Evolutionary conservation across 1,140 invertebrate genomes (phyloP).

Genomic region (Telenomus remus): DNA sequence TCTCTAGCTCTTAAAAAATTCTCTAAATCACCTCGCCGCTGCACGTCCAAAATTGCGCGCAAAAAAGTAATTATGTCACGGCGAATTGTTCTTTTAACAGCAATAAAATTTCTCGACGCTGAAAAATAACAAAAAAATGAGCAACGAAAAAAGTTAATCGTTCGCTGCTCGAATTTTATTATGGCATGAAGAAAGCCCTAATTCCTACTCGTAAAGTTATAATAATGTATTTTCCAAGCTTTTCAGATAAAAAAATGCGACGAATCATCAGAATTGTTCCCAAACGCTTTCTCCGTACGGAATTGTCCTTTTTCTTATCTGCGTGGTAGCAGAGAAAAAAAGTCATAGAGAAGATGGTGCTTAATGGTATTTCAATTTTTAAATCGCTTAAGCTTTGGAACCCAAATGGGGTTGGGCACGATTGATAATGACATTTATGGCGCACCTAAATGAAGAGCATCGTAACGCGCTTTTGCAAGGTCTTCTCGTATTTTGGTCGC

Average conservation of each 20-base stretch:
- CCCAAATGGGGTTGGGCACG: slow-evolving; percentile 37
- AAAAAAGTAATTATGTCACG: slow-evolving; percentile 43
- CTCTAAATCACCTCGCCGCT: slow-evolving; percentile 28
- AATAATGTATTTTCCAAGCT: too few relatives aligned
- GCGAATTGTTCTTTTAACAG: slow-evolving; percentile 20
- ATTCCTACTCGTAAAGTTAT: too few relatives aligned
- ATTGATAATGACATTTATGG: slow-evolving; percentile 56
- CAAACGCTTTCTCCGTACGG: slow-evolving; percentile 15
- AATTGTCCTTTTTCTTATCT: slow-evolving; percentile 27
- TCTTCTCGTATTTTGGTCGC: slow-evolving; percentile 30
- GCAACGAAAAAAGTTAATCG: slow-evolving; percentile 5
- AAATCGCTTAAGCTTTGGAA: slow-evolving; percentile 52
- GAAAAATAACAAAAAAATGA: slow-evolving; percentile 10
- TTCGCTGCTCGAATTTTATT: neutral
- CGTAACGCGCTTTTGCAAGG: slow-evolving; percentile 32
- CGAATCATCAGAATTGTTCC: slow-evolving; percentile 7
- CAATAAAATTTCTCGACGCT: slow-evolving; percentile 12
- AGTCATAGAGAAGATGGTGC: slow-evolving; percentile 46
- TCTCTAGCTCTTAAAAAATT: slow-evolving; percentile 34
- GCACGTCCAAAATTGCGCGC: slow-evolving; percentile 31
- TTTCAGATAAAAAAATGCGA: too few relatives aligned
- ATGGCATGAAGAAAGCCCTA: neutral
- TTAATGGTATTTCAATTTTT: slow-evolving; percentile 53
- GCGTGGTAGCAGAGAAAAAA: slow-evolving; percentile 9
- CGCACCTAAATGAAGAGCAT: slow-evolving; percentile 50